These are phyloP conservation scores for Chalcosyrphus nemorum DNA, from an alignment of 2,888 invertebrate species.

Conservation along the genomic window DNA sequence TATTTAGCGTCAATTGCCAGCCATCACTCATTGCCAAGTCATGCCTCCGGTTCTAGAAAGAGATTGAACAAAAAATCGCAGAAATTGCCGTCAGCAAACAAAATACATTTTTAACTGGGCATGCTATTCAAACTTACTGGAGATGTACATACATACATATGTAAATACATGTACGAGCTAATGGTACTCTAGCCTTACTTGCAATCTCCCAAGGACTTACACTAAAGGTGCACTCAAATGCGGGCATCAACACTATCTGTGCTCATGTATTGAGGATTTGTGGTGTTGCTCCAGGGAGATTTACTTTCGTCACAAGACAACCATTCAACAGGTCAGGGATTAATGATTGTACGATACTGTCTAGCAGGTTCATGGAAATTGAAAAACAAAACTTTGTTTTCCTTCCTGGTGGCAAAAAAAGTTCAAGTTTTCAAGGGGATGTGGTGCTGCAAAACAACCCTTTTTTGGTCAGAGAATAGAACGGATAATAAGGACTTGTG, in stretches of 20 bases:
- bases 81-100: conserved; percentile 21
- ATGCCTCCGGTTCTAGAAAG: too few relatives aligned
- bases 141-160: too few relatives aligned
- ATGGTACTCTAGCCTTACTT: background rate
- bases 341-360: conserved; percentile 3
- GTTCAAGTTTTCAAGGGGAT: conserved; percentile 22
- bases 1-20: conserved; percentile 8
- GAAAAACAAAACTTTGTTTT: conserved; percentile 10
- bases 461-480: conserved; percentile 20
- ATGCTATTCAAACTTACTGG: conserved; percentile 2
- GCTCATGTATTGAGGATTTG: conserved; percentile 35
- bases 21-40: background rate
- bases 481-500: conserved; percentile 27
- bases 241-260: conserved; percentile 24
- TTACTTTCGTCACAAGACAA: conserved; percentile 30
- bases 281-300: conserved; percentile 22
- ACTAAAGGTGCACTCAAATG: conserved; percentile 43
- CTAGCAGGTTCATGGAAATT: background rate
- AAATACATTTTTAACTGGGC: conserved; percentile 10
- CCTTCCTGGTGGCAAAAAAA: background rate
- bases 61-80: background rate
- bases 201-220: conserved; percentile 12
- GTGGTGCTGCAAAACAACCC: background rate
- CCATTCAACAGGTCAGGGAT: conserved; percentile 50
- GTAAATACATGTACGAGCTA: background rate